These are phyloP conservation scores for Tarsius wallacei DNA, from an alignment of 2,797 vertebrate genomes.

Conservation along the genomic window DNA sequence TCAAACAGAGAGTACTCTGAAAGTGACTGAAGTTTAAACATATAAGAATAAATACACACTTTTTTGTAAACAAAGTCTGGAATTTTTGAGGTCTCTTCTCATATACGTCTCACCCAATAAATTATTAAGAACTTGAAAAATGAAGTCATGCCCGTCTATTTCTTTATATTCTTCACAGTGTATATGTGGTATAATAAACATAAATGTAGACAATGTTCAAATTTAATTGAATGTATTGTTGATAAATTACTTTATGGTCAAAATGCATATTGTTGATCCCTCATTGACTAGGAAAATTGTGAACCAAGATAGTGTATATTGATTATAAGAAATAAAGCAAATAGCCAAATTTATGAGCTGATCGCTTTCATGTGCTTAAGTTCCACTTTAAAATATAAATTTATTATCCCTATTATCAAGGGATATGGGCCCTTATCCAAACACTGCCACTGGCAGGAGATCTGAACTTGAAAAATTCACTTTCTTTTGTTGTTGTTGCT, in stretches of 20 bases:
- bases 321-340: slow-evolving; percentile 25
- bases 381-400: slow-evolving; percentile 51
- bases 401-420: slow-evolving; percentile 39
- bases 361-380: background rate
- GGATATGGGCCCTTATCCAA: background rate
- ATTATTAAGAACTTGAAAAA: background rate
- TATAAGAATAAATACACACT: too few species aligned
- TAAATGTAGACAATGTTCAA: background rate
- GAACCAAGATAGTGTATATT: background rate
- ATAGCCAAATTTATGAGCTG: background rate
- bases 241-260: background rate
- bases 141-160: background rate
- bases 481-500: background rate
- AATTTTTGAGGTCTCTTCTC: background rate
- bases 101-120: background rate
- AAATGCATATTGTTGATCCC: background rate
- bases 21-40: too few species aligned
- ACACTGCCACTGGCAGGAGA: background rate
- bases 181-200: background rate
- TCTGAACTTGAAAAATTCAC: slow-evolving; percentile 31
- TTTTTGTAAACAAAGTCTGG: too few species aligned
- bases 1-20: too few species aligned
- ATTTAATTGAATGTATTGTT: slow-evolving; percentile 32
- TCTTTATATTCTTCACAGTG: background rate
- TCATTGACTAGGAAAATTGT: slow-evolving; percentile 12